phyloP scores from a whole-genome alignment of 2,888 invertebrate species.

The Clitarchus hookeri region DNA sequence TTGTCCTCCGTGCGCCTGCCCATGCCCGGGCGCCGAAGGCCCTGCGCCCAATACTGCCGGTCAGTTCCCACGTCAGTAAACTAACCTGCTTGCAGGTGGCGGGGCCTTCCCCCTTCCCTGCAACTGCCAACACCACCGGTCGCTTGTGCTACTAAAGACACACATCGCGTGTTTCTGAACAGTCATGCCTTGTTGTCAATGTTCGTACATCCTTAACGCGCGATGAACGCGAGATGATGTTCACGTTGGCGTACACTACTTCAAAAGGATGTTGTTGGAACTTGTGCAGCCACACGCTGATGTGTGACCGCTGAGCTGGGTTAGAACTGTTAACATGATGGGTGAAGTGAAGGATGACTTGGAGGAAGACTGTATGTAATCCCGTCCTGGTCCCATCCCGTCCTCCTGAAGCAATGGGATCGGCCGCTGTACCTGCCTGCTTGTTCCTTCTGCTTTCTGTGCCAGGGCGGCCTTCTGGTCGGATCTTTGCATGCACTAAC shows the following conservation, averaged over 20 bases:
- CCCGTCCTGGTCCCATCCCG: background rate
- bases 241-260: too few species aligned
- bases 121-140: background rate
- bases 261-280: too few species aligned
- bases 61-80: conserved; percentile 23
- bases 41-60: conserved; percentile 26
- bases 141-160: too few species aligned
- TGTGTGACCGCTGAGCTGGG: background rate
- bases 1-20: conserved; percentile 38
- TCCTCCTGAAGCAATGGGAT: background rate
- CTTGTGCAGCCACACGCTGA: background rate
- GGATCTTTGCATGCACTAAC: background rate
- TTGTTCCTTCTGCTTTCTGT: background rate
- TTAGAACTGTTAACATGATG: background rate
- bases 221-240: too few species aligned
- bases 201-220: too few species aligned
- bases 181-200: too few species aligned
- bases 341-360: background rate
- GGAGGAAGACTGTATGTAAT: background rate
- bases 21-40: conserved; percentile 30
- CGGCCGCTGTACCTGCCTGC: background rate
- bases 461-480: background rate
- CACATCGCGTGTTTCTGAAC: too few species aligned
- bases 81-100: conserved; percentile 30
- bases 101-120: background rate